Conservation (phyloP, 2,888 invertebrate genomes). For the Dolichopus griseipennis region DNA sequence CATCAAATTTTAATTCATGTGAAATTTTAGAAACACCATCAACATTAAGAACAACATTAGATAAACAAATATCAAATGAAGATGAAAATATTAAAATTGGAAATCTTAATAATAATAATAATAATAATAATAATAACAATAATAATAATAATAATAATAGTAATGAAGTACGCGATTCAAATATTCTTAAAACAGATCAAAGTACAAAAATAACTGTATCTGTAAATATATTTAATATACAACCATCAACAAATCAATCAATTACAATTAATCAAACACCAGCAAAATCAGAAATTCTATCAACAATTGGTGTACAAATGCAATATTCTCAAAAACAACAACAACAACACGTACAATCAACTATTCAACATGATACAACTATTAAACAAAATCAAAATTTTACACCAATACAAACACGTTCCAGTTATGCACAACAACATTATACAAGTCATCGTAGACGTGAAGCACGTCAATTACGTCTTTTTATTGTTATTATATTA, state of each 20-base stretch:
- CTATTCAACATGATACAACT: background rate
- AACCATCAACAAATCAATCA: background rate
- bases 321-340: background rate
- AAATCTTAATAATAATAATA: background rate
- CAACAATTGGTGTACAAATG: background rate
- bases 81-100: too few relatives aligned
- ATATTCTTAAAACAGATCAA: too few relatives aligned
- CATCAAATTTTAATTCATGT: background rate
- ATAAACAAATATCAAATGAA: background rate
- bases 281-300: background rate
- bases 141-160: too few relatives aligned
- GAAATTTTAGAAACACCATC: background rate
- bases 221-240: background rate
- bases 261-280: background rate
- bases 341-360: background rate
- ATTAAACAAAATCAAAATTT: background rate
- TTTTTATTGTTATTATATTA: conserved; percentile 49
- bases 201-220: background rate
- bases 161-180: too few relatives aligned
- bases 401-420: background rate
- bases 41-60: background rate
- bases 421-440: too few relatives aligned
- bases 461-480: conserved; percentile 46
- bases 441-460: conserved; percentile 21
- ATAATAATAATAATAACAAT: too few relatives aligned